phyloP scores from a whole-genome alignment of 1,140 invertebrate genomes.

The Panagrolaimus sp. region DNA sequence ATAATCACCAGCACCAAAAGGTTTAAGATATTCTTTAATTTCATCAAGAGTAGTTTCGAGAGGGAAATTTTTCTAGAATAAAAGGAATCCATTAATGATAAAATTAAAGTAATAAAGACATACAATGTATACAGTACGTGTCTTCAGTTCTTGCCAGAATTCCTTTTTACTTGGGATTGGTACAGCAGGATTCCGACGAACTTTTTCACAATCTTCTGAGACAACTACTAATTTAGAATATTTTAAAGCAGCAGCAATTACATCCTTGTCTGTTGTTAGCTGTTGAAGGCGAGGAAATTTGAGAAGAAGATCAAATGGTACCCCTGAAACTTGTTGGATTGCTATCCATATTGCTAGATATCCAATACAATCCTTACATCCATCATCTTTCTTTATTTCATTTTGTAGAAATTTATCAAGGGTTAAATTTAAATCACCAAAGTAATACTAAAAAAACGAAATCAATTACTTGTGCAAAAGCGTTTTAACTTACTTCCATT shows the following conservation, averaged over 20 bases:
- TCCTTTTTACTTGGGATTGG: slow-evolving; percentile 78
- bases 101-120: slow-evolving; percentile 17
- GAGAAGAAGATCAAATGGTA: slow-evolving; percentile 73
- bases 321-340: slow-evolving; percentile 61
- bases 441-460: slow-evolving; percentile 68
- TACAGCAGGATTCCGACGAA: slow-evolving; percentile 70
- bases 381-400: slow-evolving; percentile 75
- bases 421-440: slow-evolving; percentile 78
- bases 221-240: slow-evolving; percentile 70
- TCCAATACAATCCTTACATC: slow-evolving; percentile 67
- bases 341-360: too few relatives aligned
- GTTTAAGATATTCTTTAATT: slow-evolving; percentile 70
- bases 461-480: slow-evolving; percentile 21
- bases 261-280: slow-evolving; percentile 67
- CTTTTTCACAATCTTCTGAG: slow-evolving; percentile 74
- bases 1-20: slow-evolving; percentile 70
- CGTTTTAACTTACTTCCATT: slow-evolving; percentile 48
- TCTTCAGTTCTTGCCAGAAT: slow-evolving; percentile 70
- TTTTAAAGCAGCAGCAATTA: slow-evolving; percentile 73
- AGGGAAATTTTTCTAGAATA: slow-evolving; percentile 75
- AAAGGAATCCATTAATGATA: neutral
- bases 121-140: slow-evolving; percentile 71
- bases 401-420: slow-evolving; percentile 81
- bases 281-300: slow-evolving; percentile 79
- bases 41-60: slow-evolving; percentile 67